A percentile compares a stretch with the other conserved stretches of the same genome.
Conservation (phyloP, 2,888 invertebrate species). For the Oxystoma pomonae region DNA sequence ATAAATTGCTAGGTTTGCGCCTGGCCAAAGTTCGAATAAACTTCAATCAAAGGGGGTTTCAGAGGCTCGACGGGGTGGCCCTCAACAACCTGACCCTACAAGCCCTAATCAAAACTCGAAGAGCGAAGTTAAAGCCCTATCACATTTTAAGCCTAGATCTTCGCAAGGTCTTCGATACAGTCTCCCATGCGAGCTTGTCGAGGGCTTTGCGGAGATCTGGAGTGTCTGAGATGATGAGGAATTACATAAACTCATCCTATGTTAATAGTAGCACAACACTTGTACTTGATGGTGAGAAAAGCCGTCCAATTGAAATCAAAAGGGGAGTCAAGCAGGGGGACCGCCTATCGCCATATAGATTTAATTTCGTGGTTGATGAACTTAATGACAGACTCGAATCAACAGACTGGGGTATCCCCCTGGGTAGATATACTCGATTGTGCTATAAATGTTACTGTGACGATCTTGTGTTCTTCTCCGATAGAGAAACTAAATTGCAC, state of each 20-base stretch:
- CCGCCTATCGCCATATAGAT: too few relatives aligned
- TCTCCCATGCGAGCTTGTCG: conserved; percentile 18
- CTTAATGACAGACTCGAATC: too few relatives aligned
- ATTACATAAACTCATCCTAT: too few relatives aligned
- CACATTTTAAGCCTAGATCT: conserved; percentile 20
- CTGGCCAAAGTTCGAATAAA: conserved; percentile 9
- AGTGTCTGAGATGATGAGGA: too few relatives aligned
- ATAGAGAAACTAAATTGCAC: background rate
- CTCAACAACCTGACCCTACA: conserved; percentile 21
- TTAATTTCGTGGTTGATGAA: too few relatives aligned
- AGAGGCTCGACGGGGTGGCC: conserved; percentile 19
- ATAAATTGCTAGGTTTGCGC: conserved; percentile 12
- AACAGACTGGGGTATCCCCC: too few relatives aligned
- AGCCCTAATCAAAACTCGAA: conserved; percentile 11
- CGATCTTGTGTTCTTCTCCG: conserved; percentile 15
- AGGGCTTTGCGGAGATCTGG: conserved; percentile 15
- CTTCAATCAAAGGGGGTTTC: conserved; percentile 22
- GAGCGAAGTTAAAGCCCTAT: conserved; percentile 9
- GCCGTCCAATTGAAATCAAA: too few relatives aligned
- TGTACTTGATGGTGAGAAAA: too few relatives aligned
- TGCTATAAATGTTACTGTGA: conserved; percentile 19
- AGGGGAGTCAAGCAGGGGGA: too few relatives aligned
- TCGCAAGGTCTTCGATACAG: conserved; percentile 26
- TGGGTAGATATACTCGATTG: background rate
- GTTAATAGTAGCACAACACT: too few relatives aligned